Percentiles rank a stretch among this genome's conserved stretches.
Conservation (phyloP, 2,888 invertebrate species). For the Lomographa bimaculata region DNA sequence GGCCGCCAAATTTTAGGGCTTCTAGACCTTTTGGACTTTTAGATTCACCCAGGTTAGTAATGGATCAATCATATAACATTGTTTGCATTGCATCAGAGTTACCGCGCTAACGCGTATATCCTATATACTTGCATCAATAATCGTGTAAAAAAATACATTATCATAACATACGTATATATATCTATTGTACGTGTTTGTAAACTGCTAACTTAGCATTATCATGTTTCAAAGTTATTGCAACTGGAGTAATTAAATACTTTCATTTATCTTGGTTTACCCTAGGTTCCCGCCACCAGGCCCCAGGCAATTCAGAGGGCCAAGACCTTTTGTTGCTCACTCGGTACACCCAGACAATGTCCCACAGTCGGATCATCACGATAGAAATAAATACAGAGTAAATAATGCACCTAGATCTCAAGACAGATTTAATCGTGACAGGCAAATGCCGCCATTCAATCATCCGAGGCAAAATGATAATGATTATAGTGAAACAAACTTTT, state of each 20-base stretch:
- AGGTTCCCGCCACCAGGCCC: constrained; percentile 59
- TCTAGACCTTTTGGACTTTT: constrained; percentile 47
- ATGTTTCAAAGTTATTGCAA: not conserved
- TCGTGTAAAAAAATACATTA: too few species aligned
- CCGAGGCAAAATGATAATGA: constrained; percentile 40
- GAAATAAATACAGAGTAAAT: constrained; percentile 48
- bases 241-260: too few species aligned
- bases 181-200: constrained; percentile 7
- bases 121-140: too few species aligned
- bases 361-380: constrained; percentile 45
- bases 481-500: constrained; percentile 35
- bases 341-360: constrained; percentile 38
- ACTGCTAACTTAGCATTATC: constrained; percentile 1
- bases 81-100: constrained; percentile 41
- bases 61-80: constrained; percentile 1
- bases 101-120: constrained; percentile 47
- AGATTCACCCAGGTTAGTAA: constrained; percentile 55
- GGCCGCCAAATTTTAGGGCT: constrained; percentile 58
- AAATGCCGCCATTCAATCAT: constrained; percentile 38
- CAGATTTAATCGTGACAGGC: constrained; percentile 41
- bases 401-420: constrained; percentile 43
- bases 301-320: constrained; percentile 42
- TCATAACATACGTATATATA: too few species aligned
- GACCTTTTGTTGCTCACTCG: constrained; percentile 40
- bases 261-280: constrained; percentile 36